These are phyloP conservation scores for Oscarella lobularis DNA, from an alignment of 37 sponge, comb jelly and placozoan genomes.

Conservation along the genomic window DNA sequence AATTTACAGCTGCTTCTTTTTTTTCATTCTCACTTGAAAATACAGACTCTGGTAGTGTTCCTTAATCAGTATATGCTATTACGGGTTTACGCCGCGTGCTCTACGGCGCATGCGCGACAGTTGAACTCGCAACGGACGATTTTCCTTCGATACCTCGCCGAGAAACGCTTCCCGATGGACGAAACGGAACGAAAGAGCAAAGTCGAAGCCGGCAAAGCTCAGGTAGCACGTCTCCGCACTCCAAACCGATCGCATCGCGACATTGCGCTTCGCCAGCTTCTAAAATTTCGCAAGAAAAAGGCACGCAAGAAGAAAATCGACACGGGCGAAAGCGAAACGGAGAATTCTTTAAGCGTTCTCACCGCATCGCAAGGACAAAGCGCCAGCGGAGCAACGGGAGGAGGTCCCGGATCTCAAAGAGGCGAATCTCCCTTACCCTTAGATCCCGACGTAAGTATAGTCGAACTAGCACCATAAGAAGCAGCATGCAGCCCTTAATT, in stretches of 20 bases:
- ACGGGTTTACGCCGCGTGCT: too few species aligned
- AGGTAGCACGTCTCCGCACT: not conserved
- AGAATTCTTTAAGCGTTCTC: not conserved
- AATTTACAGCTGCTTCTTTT: too few species aligned
- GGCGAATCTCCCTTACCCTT: not conserved
- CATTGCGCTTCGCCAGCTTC: not conserved
- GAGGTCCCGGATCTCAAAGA: not conserved
- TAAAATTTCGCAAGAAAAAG: not conserved
- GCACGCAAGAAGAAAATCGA: not conserved
- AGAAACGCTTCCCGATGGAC: too few species aligned
- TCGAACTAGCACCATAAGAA: not conserved
- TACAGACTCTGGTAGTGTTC: too few species aligned
- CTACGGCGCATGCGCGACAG: too few species aligned
- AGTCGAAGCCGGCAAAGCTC: conserved; percentile 1
- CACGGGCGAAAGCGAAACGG: not conserved
- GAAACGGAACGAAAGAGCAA: not conserved
- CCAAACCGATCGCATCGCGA: not conserved
- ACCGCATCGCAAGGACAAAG: not conserved
- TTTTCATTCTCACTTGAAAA: too few species aligned
- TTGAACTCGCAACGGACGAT: too few species aligned
- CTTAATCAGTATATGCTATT: too few species aligned
- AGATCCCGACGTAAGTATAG: not conserved
- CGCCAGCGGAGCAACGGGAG: too few species aligned
- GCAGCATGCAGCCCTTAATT: not conserved
- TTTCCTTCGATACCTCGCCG: too few species aligned